Evolutionary conservation across 1,140 invertebrate species (phyloP), one percentile per base, ranked within the genome.

Genomic region (Bombus affinis): DNA sequence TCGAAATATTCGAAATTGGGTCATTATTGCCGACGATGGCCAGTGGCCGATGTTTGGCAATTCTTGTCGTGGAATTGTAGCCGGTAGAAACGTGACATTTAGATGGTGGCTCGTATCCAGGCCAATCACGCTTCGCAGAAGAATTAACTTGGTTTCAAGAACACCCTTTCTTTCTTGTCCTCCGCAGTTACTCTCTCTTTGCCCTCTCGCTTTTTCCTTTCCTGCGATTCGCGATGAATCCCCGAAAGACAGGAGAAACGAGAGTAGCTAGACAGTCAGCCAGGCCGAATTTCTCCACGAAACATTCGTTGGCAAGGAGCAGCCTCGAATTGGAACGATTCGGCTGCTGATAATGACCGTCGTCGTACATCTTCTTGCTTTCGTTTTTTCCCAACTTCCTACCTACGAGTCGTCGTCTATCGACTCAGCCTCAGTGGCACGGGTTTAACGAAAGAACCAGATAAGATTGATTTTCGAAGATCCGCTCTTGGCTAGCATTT

Each of bases 41-140:
- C 53, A 65, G 15, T 42, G 42, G 44, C 44, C 44, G 47, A 42
- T 42, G 53, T 79, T 72, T 72, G 83, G 53, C 42, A 71, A 70
- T 71, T 78, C 35, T 65, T 9, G 83, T 73, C 57, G 53, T 8
- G 15, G 42, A 81, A 75, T 75, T 68, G 66, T 68, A 37, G 59
- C 73, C 59, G 37, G 42, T 74, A 72, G 44, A 59, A 82, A 81
- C 83, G 76, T 72, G 68, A 76, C 84, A 83, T 83, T 78, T 77
- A 77, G 74, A 86, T 79, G 65, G 85, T 88, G 85, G 85, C 84
- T 88, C 62, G 57, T 44, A 78, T 88, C 88, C 73, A 86, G 83
- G 83, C 66, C 81, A 89, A 89, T 89, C 76, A 83, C 70, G 83
- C 81, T 76, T 79, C 39, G 59, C 53, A 62, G 66, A 86, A 44